Evolutionary conservation across 1,140 invertebrate genomes (phyloP), one percentile per base, ranked within the genome.

Genomic region (Ooceraea biroi): DNA sequence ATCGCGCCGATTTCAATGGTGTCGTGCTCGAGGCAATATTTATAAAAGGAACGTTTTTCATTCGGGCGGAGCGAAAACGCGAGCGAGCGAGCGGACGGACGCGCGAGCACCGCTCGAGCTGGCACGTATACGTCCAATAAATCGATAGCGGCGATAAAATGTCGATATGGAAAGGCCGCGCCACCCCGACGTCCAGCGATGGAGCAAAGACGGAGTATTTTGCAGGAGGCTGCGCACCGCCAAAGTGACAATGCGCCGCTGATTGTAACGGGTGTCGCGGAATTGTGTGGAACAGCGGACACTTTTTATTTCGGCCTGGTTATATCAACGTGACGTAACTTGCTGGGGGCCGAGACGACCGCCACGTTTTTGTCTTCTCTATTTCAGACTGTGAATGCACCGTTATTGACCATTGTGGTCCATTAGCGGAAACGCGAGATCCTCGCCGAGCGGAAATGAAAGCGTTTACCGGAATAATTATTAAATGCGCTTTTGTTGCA

Each of bases 71-170:
- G 14, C 48, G 87, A 88, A 84, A 88, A 83, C 52, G 8, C 1
- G 50, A n/a, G n/a, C n/a, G n/a, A n/a, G n/a, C n/a, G n/a, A n/a
- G n/a, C n/a, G n/a, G n/a, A n/a, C n/a, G n/a, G n/a, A n/a, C 25
- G 44, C 19, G 44, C 41, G 19, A 63, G 19, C n/a, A 27, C 3
- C 17, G 8, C 25, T 19, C 52, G 36, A 22, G 4, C n/a, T 25
- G 44, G 41, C 66, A 61, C 52, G 71, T 82, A 83, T 11, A 27
- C 7, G 11, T n/a, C 68, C 78, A 55, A 85, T 80, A 86, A 89
- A 88, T 88, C 88, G 84, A 89, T 88, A 88, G 30, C 36, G 14
- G 12, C 52, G 46, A 84, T 78, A 68, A 82, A 72, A 27, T 72
- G 55, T 77, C 83, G 65, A 60, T 88, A 74, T 69, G 46, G 52